Base-by-base conservation (phyloP, 1,140 invertebrate species). In the Musca domestica region DNA sequence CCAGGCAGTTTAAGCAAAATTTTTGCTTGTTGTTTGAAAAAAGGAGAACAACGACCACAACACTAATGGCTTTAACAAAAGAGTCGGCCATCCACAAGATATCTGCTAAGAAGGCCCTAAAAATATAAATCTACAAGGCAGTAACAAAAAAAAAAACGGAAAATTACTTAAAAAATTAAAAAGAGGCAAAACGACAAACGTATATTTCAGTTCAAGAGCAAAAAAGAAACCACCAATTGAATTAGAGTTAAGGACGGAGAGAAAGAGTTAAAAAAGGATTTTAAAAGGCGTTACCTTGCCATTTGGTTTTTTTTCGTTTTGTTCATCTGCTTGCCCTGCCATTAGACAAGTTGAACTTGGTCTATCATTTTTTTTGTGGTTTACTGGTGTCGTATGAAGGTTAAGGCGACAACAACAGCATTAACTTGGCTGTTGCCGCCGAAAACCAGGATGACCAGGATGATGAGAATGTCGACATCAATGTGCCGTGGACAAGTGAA, bases 401-500 rank as follows among this genome's bases (percentile, higher is more conserved):
- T 41, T 41, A 41, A 41, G 34, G 34, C 34, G 34, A 41, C 34
- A 41, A 2, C 10, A 41, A 41, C 34, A 41, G 34, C 34, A 41
- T 41, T 41, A 41, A 41, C 5, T 41, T 41, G 34, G 2, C 34
- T 41, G 34, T 41, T 41, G 34, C 34, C 34, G 34, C 34, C 34
- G 34, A 41, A 41, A 41, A 7, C 34, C 34, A 12, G 5, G 10
- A 41, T 41, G 34, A 34, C 19, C 27, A 15, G 23, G 25, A 34
- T 61, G 56, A 61, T 61, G 56, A 61, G 34, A 7, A 41, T 41
- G 34, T 41, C 34, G 34, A 41, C 34, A 41, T 41, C 10, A 5
- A 41, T 19, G 25, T 41, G 34, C 17, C 30, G 54, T 58, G 41
- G 56, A 61, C 56, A 61, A 61, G 56, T 61, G 56, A 61, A 61